These are phyloP conservation scores for Moxostoma hubbsi DNA, from an alignment of 2,797 vertebrate species.

Conservation along the genomic window DNA sequence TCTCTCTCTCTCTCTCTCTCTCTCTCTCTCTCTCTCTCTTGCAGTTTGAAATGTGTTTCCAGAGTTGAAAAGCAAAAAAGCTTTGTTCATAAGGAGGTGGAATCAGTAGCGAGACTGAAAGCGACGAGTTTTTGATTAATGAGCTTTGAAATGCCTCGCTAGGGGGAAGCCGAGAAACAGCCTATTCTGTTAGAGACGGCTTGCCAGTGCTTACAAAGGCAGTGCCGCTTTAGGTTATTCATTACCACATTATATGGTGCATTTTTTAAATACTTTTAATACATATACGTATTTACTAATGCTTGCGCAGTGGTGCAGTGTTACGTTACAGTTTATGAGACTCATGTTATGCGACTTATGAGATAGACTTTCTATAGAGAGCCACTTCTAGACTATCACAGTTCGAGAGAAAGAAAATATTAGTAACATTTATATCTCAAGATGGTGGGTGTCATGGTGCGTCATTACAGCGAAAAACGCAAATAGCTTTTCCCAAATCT, in stretches of 20 bases:
- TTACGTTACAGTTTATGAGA: constrained; percentile 22
- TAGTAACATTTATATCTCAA: neutral
- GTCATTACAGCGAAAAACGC: neutral
- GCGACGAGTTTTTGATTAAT: constrained; percentile 91
- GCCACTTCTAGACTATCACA: neutral
- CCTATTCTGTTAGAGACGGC: constrained; percentile 64
- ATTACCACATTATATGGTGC: constrained; percentile 36
- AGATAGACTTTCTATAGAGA: neutral
- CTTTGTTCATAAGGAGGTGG: constrained; percentile 84
- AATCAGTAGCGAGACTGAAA: constrained; percentile 86
- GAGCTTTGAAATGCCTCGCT: constrained; percentile 90
- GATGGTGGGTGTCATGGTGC: neutral
- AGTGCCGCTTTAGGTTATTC: constrained; percentile 40
- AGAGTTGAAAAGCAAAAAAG: constrained; percentile 86
- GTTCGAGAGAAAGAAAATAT: neutral
- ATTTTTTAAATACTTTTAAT: constrained; percentile 28
- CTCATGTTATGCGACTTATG: neutral
- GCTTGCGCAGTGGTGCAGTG: constrained; percentile 2
- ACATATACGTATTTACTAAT: constrained; percentile 8
- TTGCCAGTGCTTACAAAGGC: constrained; percentile 61
- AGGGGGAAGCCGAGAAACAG: constrained; percentile 84
- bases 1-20: constrained; percentile 1
- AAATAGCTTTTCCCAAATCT: too few relatives aligned
- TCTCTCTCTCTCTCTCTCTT: constrained; percentile 47
- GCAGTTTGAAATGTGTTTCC: constrained; percentile 84